These are phyloP conservation scores for Pomacea canaliculata DNA, from an alignment of 2,888 invertebrate genomes.

Conservation along the genomic window DNA sequence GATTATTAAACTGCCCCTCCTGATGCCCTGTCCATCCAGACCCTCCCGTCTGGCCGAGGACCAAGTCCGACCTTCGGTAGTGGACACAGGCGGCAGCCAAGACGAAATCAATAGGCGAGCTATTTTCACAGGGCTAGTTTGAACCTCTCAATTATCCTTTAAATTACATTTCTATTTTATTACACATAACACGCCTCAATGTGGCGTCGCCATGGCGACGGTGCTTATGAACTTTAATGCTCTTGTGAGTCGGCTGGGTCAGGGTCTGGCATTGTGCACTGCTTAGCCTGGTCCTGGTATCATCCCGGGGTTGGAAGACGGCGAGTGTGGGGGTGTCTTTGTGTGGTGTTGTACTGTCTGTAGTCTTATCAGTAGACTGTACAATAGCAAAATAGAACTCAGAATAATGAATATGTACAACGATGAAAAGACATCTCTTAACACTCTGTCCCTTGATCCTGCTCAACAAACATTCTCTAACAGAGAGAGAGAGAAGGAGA, in stretches of 20 bases:
- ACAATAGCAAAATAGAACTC: too few relatives aligned
- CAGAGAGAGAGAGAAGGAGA: constrained; percentile 11
- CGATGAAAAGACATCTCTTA: neutral
- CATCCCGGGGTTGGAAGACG: neutral
- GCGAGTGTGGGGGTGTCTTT: too few relatives aligned
- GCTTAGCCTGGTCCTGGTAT: neutral
- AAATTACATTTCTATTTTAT: constrained; percentile 43
- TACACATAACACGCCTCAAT: constrained; percentile 40
- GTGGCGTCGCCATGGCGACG: constrained; percentile 40
- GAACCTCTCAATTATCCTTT: constrained; percentile 39
- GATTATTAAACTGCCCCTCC: neutral
- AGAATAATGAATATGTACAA: too few relatives aligned
- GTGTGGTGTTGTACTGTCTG: too few relatives aligned
- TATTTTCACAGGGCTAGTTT: constrained; percentile 39
- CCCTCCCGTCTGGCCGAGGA: neutral
- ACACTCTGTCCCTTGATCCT: neutral
- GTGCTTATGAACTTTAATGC: constrained; percentile 43
- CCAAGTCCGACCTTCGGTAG: neutral
- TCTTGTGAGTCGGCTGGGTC: constrained; percentile 5
- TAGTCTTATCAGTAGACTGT: too few relatives aligned
- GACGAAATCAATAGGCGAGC: constrained; percentile 28
- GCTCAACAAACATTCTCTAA: neutral
- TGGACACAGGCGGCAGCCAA: neutral
- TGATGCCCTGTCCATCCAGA: neutral
- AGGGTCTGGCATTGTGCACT: neutral